Conservation (phyloP, 2,888 invertebrate genomes). For the Drosophila monieri region DNA sequence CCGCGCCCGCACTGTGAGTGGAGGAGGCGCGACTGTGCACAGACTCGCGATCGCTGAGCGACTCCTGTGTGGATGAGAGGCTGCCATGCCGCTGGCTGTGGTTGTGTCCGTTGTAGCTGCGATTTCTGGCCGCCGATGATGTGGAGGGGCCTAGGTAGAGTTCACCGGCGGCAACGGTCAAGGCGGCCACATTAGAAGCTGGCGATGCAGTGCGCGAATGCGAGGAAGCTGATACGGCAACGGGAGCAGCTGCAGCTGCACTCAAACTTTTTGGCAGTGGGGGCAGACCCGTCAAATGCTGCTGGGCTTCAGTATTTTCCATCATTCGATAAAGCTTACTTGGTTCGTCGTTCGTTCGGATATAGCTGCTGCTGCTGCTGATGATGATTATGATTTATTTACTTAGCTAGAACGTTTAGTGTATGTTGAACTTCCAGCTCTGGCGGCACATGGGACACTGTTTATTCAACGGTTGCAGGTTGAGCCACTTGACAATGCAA, state of each 20-base stretch:
- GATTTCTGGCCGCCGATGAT: constrained; percentile 74
- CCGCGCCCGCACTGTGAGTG: constrained; percentile 71
- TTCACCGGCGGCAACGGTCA: constrained; percentile 65
- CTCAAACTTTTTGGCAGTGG: constrained; percentile 95
- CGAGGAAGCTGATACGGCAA: constrained; percentile 20
- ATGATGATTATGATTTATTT: constrained; percentile 12
- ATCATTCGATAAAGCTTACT: constrained; percentile 54
- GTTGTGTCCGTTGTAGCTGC: constrained; percentile 66
- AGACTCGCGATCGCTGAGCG: constrained; percentile 81
- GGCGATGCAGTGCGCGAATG: constrained; percentile 61
- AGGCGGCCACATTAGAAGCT: constrained; percentile 47
- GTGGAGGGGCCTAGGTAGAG: constrained; percentile 78
- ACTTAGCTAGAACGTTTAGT: constrained; percentile 82
- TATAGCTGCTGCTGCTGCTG: constrained; percentile 24
- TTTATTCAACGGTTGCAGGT: constrained; percentile 94
- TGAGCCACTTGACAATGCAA: constrained; percentile 99
- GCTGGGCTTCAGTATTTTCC: constrained; percentile 63
- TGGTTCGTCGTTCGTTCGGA: constrained; percentile 31
- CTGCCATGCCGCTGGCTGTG: constrained; percentile 79
- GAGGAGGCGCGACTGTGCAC: constrained; percentile 81
- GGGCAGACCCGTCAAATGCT: constrained; percentile 87
- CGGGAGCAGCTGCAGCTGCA: constrained; percentile 85
- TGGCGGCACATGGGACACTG: constrained; percentile 99
- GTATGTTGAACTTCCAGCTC: constrained; percentile 98
- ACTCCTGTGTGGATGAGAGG: constrained; percentile 82